Base-by-base conservation (phyloP, 1,140 invertebrate genomes). In the Leptoteleia sp. region DNA sequence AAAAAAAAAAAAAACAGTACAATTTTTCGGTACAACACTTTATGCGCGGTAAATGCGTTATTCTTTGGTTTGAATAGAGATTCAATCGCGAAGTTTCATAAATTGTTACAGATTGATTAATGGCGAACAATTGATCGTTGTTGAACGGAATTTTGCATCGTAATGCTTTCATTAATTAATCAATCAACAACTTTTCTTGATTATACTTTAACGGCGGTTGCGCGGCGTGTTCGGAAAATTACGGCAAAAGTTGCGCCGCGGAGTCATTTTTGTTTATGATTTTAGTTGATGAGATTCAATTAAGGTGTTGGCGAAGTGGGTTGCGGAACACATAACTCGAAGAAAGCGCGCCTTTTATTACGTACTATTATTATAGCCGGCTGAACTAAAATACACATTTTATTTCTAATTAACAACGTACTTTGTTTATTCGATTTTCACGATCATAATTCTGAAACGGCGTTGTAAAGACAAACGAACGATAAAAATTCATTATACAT, bases 71-170 rank as follows among this genome's bases (percentile, higher is more conserved):
- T n/a, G n/a, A n/a, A n/a, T n/a, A n/a, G n/a, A n/a, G n/a, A 25
- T 43, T 61, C 25, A 52, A 43, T 43, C 47, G 42, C 4, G 31
- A 12, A 59, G 19, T 59, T 57, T 59, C 43, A 52, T 71, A 61
- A 61, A 62, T 62, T 71, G 55, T 62, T 72, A 38, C n/a, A 42
- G 52, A 50, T 55, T 72, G 68, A 62, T 62, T 62, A 62, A 72
- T 55, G 22, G 15, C 7, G 57, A 72, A 72, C 57, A 72, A 71
- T 71, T 71, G 67, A 37, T 45, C 38, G 38, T 54, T 61, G 47
- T 71, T 52, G 38, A 50, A 48, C 47, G 29, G 45, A 22, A 50
- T 71, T 42, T 48, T 48, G 38, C 48, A 33, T 55, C 13, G 55
- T 47, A 62, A 62, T 62, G 48, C 38, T 38, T 47, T 27, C 31